These are phyloP conservation scores for Elaphurus davidianus DNA, from an alignment of 2,113 vertebrate species.

Conservation along the genomic window DNA sequence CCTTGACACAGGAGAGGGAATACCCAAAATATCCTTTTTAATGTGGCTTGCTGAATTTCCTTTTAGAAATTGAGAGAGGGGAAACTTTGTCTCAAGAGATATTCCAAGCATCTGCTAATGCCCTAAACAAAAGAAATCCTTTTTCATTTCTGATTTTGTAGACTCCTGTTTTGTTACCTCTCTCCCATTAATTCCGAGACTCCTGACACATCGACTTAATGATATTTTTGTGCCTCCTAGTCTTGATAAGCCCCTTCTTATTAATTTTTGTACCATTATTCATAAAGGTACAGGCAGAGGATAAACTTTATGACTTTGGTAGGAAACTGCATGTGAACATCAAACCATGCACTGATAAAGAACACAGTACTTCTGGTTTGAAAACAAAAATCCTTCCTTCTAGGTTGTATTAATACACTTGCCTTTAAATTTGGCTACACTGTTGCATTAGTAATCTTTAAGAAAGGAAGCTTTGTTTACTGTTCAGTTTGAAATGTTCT, in stretches of 20 bases:
- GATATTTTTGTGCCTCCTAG: not conserved
- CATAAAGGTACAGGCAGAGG: not conserved
- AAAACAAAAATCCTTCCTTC: constrained; percentile 27
- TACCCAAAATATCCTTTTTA: not conserved
- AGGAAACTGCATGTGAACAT: not conserved
- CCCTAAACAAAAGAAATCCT: not conserved
- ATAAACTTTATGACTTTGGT: not conserved
- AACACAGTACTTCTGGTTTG: not conserved
- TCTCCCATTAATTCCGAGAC: not conserved
- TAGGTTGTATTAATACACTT: not conserved
- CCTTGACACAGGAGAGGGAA: not conserved
- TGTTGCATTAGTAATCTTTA: not conserved
- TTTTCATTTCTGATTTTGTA: constrained; percentile 8
- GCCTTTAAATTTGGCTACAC: not conserved
- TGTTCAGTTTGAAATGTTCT: constrained; percentile 45
- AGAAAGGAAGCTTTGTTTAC: constrained; percentile 29
- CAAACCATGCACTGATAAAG: not conserved
- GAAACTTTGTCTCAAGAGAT: not conserved
- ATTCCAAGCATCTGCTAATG: not conserved
- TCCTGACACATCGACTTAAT: not conserved
- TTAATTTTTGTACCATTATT: not conserved
- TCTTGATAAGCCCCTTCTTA: not conserved
- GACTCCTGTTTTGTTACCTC: not conserved
- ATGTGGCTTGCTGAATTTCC: not conserved
- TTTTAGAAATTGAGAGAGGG: not conserved